A percentile compares a stretch with the other conserved stretches of the same genome.
These are phyloP conservation scores for Galeopsomyia nigrocyanea DNA, from an alignment of 2,888 invertebrate species.

Conservation along the genomic window DNA sequence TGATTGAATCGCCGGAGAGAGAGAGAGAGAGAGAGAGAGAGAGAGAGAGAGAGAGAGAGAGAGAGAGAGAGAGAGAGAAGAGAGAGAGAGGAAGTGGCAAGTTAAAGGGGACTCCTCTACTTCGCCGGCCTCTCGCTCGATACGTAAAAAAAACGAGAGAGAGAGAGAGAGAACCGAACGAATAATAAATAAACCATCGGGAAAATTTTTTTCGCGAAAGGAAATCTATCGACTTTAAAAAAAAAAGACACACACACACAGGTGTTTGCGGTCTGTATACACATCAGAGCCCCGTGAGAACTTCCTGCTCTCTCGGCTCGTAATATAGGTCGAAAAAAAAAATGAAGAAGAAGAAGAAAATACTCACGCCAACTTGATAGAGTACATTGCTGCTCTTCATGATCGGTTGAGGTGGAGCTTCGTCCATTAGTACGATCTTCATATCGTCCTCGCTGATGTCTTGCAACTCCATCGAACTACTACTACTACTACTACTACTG, in stretches of 20 bases:
- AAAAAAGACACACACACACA: too few relatives aligned
- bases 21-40: slow-evolving; percentile 1
- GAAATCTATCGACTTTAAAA: slow-evolving; percentile 34
- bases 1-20: not conserved
- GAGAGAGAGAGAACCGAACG: too few relatives aligned
- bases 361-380: slow-evolving; percentile 82
- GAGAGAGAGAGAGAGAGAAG: slow-evolving; percentile 1
- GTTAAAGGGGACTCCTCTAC: not conserved
- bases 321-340: slow-evolving; percentile 1
- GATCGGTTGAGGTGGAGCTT: slow-evolving; percentile 24
- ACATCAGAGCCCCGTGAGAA: slow-evolving; percentile 69
- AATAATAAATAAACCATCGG: slow-evolving; percentile 1
- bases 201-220: slow-evolving; percentile 34
- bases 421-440: slow-evolving; percentile 60
- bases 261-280: slow-evolving; percentile 63
- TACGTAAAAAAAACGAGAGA: not conserved
- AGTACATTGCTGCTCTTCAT: slow-evolving; percentile 69
- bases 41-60: slow-evolving; percentile 6
- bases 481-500: too few relatives aligned
- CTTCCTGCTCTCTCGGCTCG: slow-evolving; percentile 58
- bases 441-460: slow-evolving; percentile 56
- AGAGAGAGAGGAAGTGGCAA: slow-evolving; percentile 6
- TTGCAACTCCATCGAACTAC: slow-evolving; percentile 54
- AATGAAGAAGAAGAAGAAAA: not conserved
- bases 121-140: not conserved